Evolutionary conservation across 2,888 invertebrate species (phyloP), one percentile per base, ranked within the genome.

Genomic region (Sisyra nigra): DNA sequence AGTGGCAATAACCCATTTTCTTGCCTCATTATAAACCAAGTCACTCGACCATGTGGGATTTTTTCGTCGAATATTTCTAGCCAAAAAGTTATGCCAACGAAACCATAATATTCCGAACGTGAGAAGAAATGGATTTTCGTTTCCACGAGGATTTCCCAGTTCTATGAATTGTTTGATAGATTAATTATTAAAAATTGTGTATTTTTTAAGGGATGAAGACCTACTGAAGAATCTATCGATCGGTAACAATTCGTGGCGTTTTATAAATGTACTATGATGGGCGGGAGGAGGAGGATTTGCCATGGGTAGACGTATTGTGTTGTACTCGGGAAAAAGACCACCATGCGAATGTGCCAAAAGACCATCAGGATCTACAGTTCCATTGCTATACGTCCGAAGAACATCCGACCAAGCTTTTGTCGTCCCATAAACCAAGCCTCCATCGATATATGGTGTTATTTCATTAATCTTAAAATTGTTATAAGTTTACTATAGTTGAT

Each of bases 381-480:
- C 71, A 48, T 67, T 61, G 14, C 55, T 49, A 46, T 65, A 62
- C 2, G 62, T 62, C 41, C 74, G 53, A 31, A 74, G 57, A 19
- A 65, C 61, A 54, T 74, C 71, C 2, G 71, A 61, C 72, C 74
- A 73, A 33, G 68, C 67, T 52, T 71, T 71, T 7, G 68, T 63
- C 1, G 66, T 67, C 2, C 73, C 74, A 54, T 76, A 75, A 45
- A 72, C 63, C n/a, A 72, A 58, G 9, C 71, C 71, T 2, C 74
- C 74, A 53, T 75, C 74, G 36, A 74, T 56, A 55, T 63, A 75
- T 1, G 74, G 70, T 5, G 74, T 74, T 43, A 74, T 71, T 56
- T 71, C 71, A 53, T 74, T 75, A 39, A 72, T 51, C 71, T 74
- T 44, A 32, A 54, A 48, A 50, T 14, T 42, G 15, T 35, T 24